phyloP scores from a whole-genome alignment of 1,140 invertebrate species.

The Mercenaria mercenaria region DNA sequence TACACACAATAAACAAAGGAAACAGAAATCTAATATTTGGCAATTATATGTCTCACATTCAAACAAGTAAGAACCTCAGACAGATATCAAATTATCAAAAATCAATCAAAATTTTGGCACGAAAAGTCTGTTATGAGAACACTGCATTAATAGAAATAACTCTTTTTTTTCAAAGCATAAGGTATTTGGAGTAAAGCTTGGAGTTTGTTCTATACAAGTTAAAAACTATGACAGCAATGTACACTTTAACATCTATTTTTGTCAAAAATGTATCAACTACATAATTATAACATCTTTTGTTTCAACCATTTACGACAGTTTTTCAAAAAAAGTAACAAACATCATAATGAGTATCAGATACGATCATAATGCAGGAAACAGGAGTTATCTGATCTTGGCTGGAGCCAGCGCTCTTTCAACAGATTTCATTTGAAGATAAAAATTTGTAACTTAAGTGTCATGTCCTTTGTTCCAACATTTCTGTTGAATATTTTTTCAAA shows the following conservation, averaged over 20 bases:
- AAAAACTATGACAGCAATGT: background rate
- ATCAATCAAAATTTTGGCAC: no score
- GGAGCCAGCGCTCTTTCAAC: background rate
- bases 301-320: background rate
- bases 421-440: background rate
- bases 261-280: background rate
- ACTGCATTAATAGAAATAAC: no score
- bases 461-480: background rate
- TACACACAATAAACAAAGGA: no score
- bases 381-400: conserved; percentile 22
- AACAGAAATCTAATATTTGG: no score
- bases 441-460: conserved; percentile 9
- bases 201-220: background rate
- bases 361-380: background rate
- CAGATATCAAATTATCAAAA: no score
- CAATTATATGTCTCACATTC: no score
- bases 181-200: background rate
- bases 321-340: background rate
- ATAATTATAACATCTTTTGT: background rate
- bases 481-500: background rate
- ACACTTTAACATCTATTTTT: background rate
- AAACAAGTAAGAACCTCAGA: no score
- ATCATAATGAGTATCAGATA: background rate
- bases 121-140: no score
- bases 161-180: no score